Evolutionary conservation across 2,113 vertebrate genomes (phyloP), one percentile per base, ranked within the genome.

Genomic region (Baryphthengus martii): DNA sequence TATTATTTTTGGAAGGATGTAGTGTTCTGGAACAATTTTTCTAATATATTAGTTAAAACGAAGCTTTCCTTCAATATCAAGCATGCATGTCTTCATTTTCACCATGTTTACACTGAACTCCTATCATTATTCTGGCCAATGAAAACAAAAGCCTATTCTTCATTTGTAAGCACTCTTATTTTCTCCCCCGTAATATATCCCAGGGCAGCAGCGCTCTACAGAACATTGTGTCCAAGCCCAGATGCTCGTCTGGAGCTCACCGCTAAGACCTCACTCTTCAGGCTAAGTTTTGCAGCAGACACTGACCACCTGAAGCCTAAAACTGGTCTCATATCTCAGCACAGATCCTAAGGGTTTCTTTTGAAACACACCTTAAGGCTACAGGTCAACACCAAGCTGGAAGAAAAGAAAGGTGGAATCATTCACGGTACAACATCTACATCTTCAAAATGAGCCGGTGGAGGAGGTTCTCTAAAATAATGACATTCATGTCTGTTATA

Each of bases 1-100:
- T 98, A 97, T 98, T 98, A 97, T 97, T 98, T 97, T 97, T 97
- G 96, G 96, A 97, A 97, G 95, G 88, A 96, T 96, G 90, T 96
- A 96, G 89, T 44, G 85, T 97, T 98, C 97, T 98, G 97, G 95
- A 98, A 97, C 92, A 97, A 95, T 97, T 98, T 97, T 84, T 97
- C 71, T 96, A 96, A 97, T 96, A 91, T 90, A 96, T 97, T 96
- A 94, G 96, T 97, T 96, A 97, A 97, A 97, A 97, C 89, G 81
- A 87, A 91, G 86, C 86, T 93, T 96, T 98, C 95, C 87, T 97
- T 97, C 96, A 96, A 91, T 79, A 96, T 96, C 96, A 92, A 86
- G 92, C 83, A 96, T 78, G 80, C 76, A 74, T 96, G 93, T 94
- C 96, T 96, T 95, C 91, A 86, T 97, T 97, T 97, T 91, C 33